phyloP scores from a whole-genome alignment of 2,888 invertebrate species.

The Sepioteuthis lessoniana region DNA sequence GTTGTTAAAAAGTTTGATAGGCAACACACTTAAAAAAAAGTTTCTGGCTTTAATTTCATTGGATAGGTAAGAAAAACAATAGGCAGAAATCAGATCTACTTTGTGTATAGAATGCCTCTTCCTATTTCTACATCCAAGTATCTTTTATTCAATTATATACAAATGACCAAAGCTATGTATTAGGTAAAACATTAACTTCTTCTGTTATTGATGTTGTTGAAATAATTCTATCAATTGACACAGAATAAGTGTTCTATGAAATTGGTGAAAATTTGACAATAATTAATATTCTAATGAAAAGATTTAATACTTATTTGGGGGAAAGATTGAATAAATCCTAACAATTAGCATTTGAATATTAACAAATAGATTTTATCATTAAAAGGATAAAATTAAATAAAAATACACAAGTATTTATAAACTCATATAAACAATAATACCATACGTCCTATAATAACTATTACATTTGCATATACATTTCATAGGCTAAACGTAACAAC shows the following conservation, averaged over 20 bases:
- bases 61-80: neutral
- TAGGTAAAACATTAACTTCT: neutral
- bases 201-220: neutral
- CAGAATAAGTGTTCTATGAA: neutral
- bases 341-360: neutral
- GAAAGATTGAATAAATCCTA: neutral
- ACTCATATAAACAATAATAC: too few relatives aligned
- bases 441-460: too few relatives aligned
- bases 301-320: neutral
- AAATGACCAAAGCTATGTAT: neutral
- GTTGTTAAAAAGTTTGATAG: too few relatives aligned
- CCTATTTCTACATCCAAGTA: neutral
- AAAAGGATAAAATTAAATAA: neutral
- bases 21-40: neutral
- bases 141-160: conserved; percentile 21
- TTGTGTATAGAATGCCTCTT: neutral
- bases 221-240: neutral
- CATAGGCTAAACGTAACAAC: too few relatives aligned
- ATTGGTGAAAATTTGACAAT: neutral
- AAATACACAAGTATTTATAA: too few relatives aligned
- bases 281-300: neutral
- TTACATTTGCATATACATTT: too few relatives aligned
- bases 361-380: neutral
- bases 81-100: neutral
- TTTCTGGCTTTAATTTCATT: neutral